These are phyloP conservation scores for Lottia gigantea DNA, from an alignment of 2,888 invertebrate genomes.

Conservation along the genomic window DNA sequence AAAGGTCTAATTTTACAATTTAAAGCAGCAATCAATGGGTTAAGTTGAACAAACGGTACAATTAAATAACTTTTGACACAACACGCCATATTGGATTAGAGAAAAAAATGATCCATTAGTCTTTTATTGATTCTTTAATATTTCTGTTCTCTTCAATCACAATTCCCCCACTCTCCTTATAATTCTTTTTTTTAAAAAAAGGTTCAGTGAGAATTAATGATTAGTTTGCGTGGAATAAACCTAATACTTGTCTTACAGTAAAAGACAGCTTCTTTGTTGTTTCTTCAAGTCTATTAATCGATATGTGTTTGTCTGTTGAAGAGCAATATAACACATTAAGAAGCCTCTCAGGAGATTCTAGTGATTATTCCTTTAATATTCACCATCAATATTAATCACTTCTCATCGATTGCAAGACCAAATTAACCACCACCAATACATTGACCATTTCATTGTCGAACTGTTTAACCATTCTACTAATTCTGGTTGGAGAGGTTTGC, in stretches of 20 bases:
- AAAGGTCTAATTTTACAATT: background rate
- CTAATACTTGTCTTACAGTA: background rate
- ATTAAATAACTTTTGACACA: background rate
- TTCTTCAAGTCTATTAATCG: background rate
- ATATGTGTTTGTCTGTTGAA: background rate
- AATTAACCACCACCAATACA: background rate
- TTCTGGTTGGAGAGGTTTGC: no score
- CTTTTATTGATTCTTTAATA: conserved; percentile 1
- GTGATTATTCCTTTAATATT: conserved; percentile 8
- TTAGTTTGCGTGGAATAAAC: background rate
- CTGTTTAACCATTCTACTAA: no score
- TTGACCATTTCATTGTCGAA: no score
- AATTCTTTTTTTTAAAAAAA: no score
- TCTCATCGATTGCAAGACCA: background rate
- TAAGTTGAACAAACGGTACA: background rate
- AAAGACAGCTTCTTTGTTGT: conserved; percentile 6
- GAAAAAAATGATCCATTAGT: conserved; percentile 8
- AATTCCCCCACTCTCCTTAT: background rate
- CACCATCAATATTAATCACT: background rate
- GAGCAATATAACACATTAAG: conserved; percentile 7
- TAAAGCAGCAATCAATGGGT: background rate
- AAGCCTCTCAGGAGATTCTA: background rate
- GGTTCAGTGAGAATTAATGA: background rate
- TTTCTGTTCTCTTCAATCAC: background rate
- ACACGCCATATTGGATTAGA: background rate